A percentile compares a stretch with the other conserved stretches of the same genome.
phyloP scores from a whole-genome alignment of 2,888 invertebrate species.

The Epistrophe grossulariae region DNA sequence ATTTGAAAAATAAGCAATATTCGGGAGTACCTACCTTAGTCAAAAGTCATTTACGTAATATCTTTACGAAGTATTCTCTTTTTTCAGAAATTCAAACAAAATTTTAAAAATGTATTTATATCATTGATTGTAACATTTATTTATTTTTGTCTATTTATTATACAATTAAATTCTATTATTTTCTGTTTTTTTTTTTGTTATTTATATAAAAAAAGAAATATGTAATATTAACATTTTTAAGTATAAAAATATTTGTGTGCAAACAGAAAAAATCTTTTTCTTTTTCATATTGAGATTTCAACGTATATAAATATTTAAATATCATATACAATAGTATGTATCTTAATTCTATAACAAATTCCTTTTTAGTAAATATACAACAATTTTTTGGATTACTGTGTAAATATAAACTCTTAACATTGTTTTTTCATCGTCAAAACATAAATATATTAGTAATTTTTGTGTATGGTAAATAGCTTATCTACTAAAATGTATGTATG shows the following conservation, averaged over 20 bases:
- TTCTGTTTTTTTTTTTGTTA: neutral
- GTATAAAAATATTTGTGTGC: conserved; percentile 73
- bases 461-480: conserved; percentile 55
- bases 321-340: conserved; percentile 53
- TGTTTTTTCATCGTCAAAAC: conserved; percentile 39
- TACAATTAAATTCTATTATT: conserved; percentile 36
- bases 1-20: too few relatives aligned
- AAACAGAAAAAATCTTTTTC: conserved; percentile 52
- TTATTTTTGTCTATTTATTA: conserved; percentile 39
- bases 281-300: conserved; percentile 55
- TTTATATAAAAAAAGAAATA: conserved; percentile 42
- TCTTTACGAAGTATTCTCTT: too few relatives aligned
- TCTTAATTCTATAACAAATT: conserved; percentile 45
- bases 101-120: neutral
- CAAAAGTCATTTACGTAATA: too few relatives aligned
- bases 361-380: conserved; percentile 51
- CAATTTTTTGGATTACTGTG: conserved; percentile 14
- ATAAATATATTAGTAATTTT: conserved; percentile 54
- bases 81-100: neutral
- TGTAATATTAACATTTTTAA: conserved; percentile 56
- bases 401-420: conserved; percentile 60
- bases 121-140: conserved; percentile 55
- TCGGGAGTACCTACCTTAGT: too few relatives aligned
- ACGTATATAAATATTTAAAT: conserved; percentile 42
- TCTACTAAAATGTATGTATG: conserved; percentile 27